A percentile compares a stretch with the other conserved stretches of the same genome.
These are phyloP conservation scores for Pseudomyrmex cubaensis DNA, from an alignment of 1,140 invertebrate genomes.

Conservation along the genomic window DNA sequence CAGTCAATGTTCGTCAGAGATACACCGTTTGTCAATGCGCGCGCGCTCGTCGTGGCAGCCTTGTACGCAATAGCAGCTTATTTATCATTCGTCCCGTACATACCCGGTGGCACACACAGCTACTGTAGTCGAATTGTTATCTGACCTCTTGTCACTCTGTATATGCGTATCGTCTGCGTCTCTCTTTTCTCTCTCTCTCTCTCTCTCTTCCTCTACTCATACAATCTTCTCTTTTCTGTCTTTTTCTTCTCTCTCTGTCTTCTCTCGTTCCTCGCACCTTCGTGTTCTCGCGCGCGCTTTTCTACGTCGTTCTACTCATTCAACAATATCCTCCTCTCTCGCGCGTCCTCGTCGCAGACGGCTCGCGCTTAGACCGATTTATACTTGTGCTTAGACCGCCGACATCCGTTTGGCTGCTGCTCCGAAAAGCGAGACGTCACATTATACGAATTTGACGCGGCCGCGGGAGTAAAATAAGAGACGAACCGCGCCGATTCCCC, in stretches of 20 bases:
- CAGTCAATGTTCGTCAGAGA: slow-evolving; percentile 38
- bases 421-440: slow-evolving; percentile 26
- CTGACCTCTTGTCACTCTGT: slow-evolving; percentile 45
- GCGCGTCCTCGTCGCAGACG: slow-evolving; percentile 28
- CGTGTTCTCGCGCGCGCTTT: not conserved
- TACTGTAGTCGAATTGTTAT: slow-evolving; percentile 26
- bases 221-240: not conserved
- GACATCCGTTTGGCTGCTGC: slow-evolving; percentile 46
- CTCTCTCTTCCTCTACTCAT: not conserved
- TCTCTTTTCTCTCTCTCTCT: not conserved
- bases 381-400: slow-evolving; percentile 37
- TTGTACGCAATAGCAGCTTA: slow-evolving; percentile 50
- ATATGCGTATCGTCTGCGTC: slow-evolving; percentile 29
- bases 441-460: slow-evolving; percentile 18
- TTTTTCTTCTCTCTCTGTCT: slow-evolving; percentile 1
- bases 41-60: slow-evolving; percentile 17
- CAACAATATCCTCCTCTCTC: slow-evolving; percentile 20
- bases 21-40: slow-evolving; percentile 34
- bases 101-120: slow-evolving; percentile 31
- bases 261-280: not conserved
- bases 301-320: slow-evolving; percentile 33
- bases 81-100: slow-evolving; percentile 41
- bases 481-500: not conserved
- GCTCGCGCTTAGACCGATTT: slow-evolving; percentile 15
- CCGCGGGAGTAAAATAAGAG: not conserved